Evolutionary conservation across 1,140 invertebrate genomes (phyloP).

Genomic region (Heliconius melpomene): DNA sequence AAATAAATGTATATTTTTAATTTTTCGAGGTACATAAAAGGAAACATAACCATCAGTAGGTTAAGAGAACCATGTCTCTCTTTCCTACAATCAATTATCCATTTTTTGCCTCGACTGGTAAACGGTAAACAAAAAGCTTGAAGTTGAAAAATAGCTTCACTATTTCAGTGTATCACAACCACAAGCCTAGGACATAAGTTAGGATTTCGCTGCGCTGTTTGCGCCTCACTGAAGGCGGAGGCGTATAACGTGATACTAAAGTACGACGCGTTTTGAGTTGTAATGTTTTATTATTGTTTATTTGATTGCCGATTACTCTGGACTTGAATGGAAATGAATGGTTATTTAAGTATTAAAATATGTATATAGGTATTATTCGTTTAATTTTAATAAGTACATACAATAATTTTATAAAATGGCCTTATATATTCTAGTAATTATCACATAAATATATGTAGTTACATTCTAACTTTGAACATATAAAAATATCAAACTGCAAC

Average conservation of each 20-base stretch:
- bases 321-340: conserved; percentile 7
- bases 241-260: conserved; percentile 43
- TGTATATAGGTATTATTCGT: neutral
- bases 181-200: conserved; percentile 50
- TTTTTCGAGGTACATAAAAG: too few relatives aligned
- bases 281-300: conserved; percentile 40
- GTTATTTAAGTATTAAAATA: conserved; percentile 4
- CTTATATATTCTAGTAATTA: too few relatives aligned
- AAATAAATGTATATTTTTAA: too few relatives aligned
- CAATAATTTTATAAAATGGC: too few relatives aligned
- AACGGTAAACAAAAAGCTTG: neutral
- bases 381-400: too few relatives aligned
- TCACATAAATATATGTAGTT: too few relatives aligned
- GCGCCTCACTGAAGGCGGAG: conserved; percentile 46
- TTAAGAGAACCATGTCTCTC: too few relatives aligned
- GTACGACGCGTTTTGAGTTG: conserved; percentile 29
- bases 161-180: conserved; percentile 3
- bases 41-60: too few relatives aligned
- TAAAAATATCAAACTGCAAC: too few relatives aligned
- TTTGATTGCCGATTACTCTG: conserved; percentile 39
- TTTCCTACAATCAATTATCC: too few relatives aligned
- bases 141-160: neutral
- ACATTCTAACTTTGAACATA: too few relatives aligned
- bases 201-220: conserved; percentile 61
- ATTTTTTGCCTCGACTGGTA: too few relatives aligned